Evolutionary conservation across 1,140 invertebrate genomes (phyloP).

Genomic region (Tigriopus japonicus): DNA sequence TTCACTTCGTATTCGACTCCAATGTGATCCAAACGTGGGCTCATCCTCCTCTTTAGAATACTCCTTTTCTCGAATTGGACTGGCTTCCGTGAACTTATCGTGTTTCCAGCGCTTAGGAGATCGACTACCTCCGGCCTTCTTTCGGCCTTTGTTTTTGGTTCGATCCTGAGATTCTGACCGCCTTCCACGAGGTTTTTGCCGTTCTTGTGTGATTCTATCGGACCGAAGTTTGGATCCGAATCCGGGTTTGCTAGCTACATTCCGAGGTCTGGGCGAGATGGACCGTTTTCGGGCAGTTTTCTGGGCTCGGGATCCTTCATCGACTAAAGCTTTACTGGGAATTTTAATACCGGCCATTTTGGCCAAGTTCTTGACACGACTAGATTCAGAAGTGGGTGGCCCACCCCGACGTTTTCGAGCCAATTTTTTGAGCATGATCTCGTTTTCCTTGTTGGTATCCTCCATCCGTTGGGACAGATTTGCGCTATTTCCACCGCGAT

Average conservation of each 20-base stretch:
- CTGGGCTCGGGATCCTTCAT: not conserved
- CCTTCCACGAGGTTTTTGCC: not conserved
- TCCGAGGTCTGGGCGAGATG: not conserved
- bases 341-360: not conserved
- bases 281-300: not conserved
- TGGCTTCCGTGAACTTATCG: slow-evolving; percentile 7
- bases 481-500: not conserved
- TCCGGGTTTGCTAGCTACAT: not conserved
- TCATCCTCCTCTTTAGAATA: not conserved
- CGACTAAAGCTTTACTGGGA: not conserved
- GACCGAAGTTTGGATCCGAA: not conserved
- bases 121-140: not conserved
- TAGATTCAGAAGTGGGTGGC: not conserved
- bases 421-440: not conserved
- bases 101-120: not conserved
- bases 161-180: not conserved
- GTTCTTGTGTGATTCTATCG: not conserved
- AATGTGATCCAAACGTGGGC: slow-evolving; percentile 4
- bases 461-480: not conserved
- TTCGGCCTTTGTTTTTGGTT: not conserved
- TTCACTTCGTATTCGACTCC: slow-evolving; percentile 11
- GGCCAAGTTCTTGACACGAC: not conserved
- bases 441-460: not conserved
- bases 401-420: not conserved
- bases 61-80: not conserved